Evolutionary conservation across 2,797 vertebrate genomes (phyloP).

Genomic region (Poeciliopsis turneri): DNA sequence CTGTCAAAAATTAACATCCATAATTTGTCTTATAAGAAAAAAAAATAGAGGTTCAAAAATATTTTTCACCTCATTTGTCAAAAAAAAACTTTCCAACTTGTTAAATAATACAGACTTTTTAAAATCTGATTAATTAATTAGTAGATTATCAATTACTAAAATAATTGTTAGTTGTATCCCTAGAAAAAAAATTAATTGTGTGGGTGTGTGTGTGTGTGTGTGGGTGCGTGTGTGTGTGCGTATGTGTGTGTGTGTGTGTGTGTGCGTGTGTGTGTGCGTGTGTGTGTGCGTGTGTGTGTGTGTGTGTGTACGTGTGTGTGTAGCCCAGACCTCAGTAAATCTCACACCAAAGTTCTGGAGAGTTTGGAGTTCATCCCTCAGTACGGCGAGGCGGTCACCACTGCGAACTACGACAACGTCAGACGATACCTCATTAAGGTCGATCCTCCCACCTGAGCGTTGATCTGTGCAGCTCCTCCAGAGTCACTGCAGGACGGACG

Average conservation of each 20-base stretch:
- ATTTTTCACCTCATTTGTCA: too few species aligned
- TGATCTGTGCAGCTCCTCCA: background rate
- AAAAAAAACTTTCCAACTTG: too few species aligned
- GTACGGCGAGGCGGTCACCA: slow-evolving; percentile 86
- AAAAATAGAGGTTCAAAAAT: too few species aligned
- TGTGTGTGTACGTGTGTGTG: slow-evolving; percentile 19
- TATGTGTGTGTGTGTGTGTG: too few species aligned
- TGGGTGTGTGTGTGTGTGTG: background rate
- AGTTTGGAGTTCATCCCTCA: slow-evolving; percentile 95
- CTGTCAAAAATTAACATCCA: too few species aligned
- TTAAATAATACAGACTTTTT: too few species aligned
- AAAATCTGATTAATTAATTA: too few species aligned
- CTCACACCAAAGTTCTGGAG: slow-evolving; percentile 91
- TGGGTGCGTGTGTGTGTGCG: slow-evolving; percentile 31
- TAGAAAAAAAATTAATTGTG: too few species aligned
- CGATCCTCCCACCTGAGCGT: background rate
- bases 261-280: too few species aligned
- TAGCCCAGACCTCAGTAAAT: slow-evolving; percentile 89
- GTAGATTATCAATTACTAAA: too few species aligned
- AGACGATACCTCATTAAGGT: slow-evolving; percentile 93
- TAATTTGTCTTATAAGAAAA: too few species aligned
- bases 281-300: background rate
- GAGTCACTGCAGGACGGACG: background rate
- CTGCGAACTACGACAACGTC: slow-evolving; percentile 90
- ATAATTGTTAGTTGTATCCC: too few species aligned